Conservation (phyloP, 2,113 vertebrate genomes). For the Acanthisitta chloris region DNA sequence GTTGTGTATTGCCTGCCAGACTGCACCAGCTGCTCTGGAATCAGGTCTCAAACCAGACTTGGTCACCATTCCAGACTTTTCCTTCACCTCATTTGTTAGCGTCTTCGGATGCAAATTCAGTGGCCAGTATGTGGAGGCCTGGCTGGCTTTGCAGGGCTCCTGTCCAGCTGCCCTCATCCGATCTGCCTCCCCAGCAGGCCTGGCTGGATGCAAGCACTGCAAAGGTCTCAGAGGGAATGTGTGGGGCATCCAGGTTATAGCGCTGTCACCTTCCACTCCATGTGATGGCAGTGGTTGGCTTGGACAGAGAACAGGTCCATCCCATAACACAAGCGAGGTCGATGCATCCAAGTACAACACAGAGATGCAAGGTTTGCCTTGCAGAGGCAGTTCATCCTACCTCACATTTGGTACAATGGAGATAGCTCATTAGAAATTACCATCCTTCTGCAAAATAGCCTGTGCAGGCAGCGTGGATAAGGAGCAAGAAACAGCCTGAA, state of each 20-base stretch:
- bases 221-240: neutral
- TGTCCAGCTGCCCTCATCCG: neutral
- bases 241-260: neutral
- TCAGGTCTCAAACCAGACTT: neutral
- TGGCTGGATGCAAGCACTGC: neutral
- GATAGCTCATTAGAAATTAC: neutral
- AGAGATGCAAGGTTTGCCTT: neutral
- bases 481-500: neutral
- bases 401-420: neutral
- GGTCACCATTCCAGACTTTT: neutral
- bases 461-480: neutral
- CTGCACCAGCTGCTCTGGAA: conserved; percentile 13
- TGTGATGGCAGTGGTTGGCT: neutral
- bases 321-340: fast-evolving
- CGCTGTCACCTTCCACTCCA: neutral
- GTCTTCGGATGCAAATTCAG: neutral
- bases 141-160: neutral
- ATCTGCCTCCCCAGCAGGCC: neutral
- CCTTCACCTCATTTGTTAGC: conserved; percentile 32
- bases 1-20: neutral
- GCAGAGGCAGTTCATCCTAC: neutral
- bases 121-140: neutral
- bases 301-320: neutral
- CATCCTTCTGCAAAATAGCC: neutral
- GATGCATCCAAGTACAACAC: neutral